Evolutionary conservation across 1,140 invertebrate genomes (phyloP), one percentile per base, ranked within the genome.

Genomic region (Tenebrio molitor): DNA sequence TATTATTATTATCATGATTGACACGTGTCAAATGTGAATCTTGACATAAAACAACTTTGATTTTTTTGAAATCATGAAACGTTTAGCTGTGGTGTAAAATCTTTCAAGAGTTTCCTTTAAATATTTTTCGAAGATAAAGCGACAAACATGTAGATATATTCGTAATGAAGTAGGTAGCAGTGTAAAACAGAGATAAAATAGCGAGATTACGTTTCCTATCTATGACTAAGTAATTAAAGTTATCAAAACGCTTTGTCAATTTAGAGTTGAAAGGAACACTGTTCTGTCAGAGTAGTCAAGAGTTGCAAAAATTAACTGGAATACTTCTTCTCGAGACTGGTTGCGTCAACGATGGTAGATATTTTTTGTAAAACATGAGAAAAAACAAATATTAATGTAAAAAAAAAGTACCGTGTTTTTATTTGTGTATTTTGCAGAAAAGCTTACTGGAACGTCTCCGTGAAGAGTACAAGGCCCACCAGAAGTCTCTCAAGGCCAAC

Each of bases 381-480:
- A 53, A 29, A 46, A 46, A 46, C 42, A 46, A 46, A n/a, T n/a
- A n/a, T 50, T 17, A 17, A 21, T n/a, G 17, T 44, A 2, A 66
- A 41, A 29, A 41, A 21, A n/a, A n/a, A n/a, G n/a, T n/a, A n/a
- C n/a, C n/a, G n/a, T n/a, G n/a, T n/a, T n/a, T 23, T 7, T 25
- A 10, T 25, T 23, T 33, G 36, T 41, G n/a, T 39, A 12, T 42
- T 42, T 79, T 78, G 1, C 41, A 82, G 80, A 81, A 81, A 79
- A 64, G 29, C 8, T 36, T 83, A 8, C 63, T 82, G 6, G 78
- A 81, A 33, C 71, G 74, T 36, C 64, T 82, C 39, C 74, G 82
- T 33, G 77, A 81, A 71, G 81, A 81, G 67, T 79, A 77, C 34
- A 80, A 79, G 53, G 42, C 46, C 16, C 71, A 79, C 42, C 76